These are phyloP conservation scores for Papilio demoleus DNA, from an alignment of 2,888 invertebrate genomes.

Conservation along the genomic window DNA sequence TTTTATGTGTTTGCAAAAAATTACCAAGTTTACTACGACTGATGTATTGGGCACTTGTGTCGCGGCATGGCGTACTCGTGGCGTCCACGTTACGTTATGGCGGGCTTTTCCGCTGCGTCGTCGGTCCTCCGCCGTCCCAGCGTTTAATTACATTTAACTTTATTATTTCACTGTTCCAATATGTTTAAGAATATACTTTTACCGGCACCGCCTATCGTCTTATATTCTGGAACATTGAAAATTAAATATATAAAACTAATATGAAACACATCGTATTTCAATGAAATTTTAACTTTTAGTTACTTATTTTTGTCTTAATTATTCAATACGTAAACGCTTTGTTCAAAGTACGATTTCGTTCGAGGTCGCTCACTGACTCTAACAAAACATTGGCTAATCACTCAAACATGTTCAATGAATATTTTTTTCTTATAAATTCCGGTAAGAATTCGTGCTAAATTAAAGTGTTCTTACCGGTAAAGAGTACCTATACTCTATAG, in stretches of 20 bases:
- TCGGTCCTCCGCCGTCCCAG: constrained; percentile 27
- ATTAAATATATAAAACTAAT: neutral
- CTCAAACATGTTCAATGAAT: constrained; percentile 63
- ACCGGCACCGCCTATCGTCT: neutral
- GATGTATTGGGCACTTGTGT: constrained; percentile 48
- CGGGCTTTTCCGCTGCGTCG: constrained; percentile 59
- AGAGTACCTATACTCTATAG: neutral
- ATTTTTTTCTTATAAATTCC: constrained; percentile 45
- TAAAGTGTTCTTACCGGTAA: neutral
- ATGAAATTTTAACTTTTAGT: constrained; percentile 37
- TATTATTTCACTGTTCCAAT: constrained; percentile 5
- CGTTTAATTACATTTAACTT: constrained; percentile 8
- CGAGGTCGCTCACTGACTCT: constrained; percentile 69
- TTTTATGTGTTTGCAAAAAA: constrained; percentile 50
- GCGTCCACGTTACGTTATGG: constrained; percentile 77
- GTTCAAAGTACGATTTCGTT: constrained; percentile 71
- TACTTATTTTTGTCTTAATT: constrained; percentile 43
- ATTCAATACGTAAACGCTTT: constrained; percentile 54
- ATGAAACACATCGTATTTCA: constrained; percentile 13
- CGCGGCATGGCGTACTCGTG: constrained; percentile 72
- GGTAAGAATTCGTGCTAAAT: constrained; percentile 18
- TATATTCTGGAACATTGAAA: neutral
- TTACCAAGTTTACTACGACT: constrained; percentile 45
- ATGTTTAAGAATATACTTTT: too few species aligned
- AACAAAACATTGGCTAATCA: constrained; percentile 74